Percentiles rank a stretch among this genome's conserved stretches.
phyloP scores from a whole-genome alignment of 2,113 vertebrate species.

The Poeciliopsis occidentalis region DNA sequence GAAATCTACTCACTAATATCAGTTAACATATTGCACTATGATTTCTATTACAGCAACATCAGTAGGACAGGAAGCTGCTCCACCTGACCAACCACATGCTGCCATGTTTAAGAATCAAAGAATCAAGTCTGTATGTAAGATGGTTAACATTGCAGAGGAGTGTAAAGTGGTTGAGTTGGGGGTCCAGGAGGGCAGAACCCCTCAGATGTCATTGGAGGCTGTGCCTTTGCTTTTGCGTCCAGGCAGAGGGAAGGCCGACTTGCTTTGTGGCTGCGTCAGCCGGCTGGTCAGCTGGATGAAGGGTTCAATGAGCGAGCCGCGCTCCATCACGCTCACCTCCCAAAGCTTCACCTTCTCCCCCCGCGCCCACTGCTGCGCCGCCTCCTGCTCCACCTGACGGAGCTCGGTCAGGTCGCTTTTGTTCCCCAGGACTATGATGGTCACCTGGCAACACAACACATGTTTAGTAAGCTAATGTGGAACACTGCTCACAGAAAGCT shows the following conservation, averaged over 20 bases:
- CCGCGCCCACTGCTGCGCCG: constrained; percentile 90
- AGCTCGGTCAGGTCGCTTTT: constrained; percentile 88
- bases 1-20: no score
- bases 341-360: constrained; percentile 92
- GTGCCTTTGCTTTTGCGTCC: constrained; percentile 92
- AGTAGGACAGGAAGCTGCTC: no score
- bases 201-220: constrained; percentile 85
- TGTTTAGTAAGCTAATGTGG: neutral
- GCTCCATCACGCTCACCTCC: constrained; percentile 91
- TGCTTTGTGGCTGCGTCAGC: constrained; percentile 94
- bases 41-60: no score
- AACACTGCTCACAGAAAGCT: neutral
- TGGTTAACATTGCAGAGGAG: neutral
- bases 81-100: no score
- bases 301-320: constrained; percentile 89
- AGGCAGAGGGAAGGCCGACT: constrained; percentile 90
- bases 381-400: constrained; percentile 89
- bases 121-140: no score
- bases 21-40: no score
- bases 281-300: constrained; percentile 92
- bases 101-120: no score
- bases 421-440: constrained; percentile 91
- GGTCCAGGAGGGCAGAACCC: neutral
- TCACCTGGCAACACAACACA: constrained; percentile 76
- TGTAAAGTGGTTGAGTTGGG: no score